These are phyloP conservation scores for Volucella inflata DNA, from an alignment of 2,888 invertebrate species.

Conservation along the genomic window DNA sequence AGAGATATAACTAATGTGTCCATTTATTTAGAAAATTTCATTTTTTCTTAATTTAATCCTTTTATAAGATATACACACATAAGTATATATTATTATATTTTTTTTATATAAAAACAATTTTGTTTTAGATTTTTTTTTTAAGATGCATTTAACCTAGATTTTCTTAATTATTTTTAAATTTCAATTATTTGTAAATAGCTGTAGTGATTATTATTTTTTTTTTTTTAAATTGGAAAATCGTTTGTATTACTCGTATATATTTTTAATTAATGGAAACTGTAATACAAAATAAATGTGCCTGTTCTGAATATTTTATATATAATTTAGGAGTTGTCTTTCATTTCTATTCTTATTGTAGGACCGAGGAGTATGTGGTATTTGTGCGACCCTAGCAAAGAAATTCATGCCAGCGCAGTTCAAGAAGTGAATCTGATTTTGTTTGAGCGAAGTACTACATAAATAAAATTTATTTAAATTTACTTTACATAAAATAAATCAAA, in stretches of 20 bases:
- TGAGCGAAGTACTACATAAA: background rate
- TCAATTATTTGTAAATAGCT: background rate
- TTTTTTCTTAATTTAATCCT: background rate
- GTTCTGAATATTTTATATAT: background rate
- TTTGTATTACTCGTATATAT: no score
- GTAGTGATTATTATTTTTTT: no score
- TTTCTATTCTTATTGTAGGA: slow-evolving; percentile 78
- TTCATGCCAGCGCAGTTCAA: slow-evolving; percentile 46
- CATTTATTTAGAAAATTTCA: slow-evolving; percentile 45
- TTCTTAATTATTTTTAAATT: background rate
- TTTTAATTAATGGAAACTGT: no score
- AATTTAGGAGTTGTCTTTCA: background rate
- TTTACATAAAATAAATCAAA: no score
- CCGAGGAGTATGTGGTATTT: slow-evolving; percentile 82
- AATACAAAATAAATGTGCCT: no score
- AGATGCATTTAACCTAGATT: background rate
- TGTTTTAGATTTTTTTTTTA: no score
- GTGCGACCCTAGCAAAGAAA: slow-evolving; percentile 79
- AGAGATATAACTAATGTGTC: slow-evolving; percentile 32
- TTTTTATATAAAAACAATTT: slow-evolving; percentile 21
- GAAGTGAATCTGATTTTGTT: slow-evolving; percentile 64
- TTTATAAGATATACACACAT: slow-evolving; percentile 15
- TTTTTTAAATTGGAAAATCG: no score
- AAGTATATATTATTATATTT: slow-evolving; percentile 24
- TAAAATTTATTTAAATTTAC: background rate